Base-by-base conservation (phyloP, 2,888 invertebrate species). In the Falcaria lacertinaria region DNA sequence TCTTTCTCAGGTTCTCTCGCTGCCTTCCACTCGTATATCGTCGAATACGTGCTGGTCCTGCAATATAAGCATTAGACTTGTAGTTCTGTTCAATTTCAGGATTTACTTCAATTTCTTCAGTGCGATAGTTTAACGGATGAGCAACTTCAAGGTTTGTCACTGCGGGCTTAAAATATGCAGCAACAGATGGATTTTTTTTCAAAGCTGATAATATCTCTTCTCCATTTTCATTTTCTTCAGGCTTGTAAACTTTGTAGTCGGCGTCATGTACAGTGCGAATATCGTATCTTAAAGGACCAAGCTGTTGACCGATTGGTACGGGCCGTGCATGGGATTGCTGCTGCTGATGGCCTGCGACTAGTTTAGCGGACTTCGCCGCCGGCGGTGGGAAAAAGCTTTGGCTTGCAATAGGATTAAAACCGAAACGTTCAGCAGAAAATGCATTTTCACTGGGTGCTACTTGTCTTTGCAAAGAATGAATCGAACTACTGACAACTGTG, bases 331-430 rank as follows among this genome's bases (percentile, higher is more conserved):
- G 67, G 34, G 54, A 50, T 43, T 63, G 60, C 34, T 47, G 69
- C 46, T 61, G 73, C 44, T 64, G 61, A 34, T 72, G 76, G 48
- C 71, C 76, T 49, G 72, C 69, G 50, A 78, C 69, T 58, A 85
- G 58, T 57, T 74, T 76, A 45, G 84, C 81, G 32, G 81, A 68
- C 57, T 72, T 28, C 28, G 11, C 28, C 28, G 28, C 28, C 28
- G 28, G 28, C 42, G 77, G 74, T 28, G 79, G 71, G 28, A 64
- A 58, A 65, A 85, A 85, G 53, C 77, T 68, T 69, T 87, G 82
- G 63, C 90, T 89, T 53, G 87, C 87, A 50, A 87, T 82, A 25
- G 90, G 90, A 62, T 84, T 80, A 55, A 87, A 89, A 52, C 89
- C 90, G 60, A 89, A 89, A 61, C 69, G 69, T 63, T 82, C 76